These are phyloP conservation scores for Griposia aprilina DNA, from an alignment of 2,888 invertebrate genomes.

Conservation along the genomic window DNA sequence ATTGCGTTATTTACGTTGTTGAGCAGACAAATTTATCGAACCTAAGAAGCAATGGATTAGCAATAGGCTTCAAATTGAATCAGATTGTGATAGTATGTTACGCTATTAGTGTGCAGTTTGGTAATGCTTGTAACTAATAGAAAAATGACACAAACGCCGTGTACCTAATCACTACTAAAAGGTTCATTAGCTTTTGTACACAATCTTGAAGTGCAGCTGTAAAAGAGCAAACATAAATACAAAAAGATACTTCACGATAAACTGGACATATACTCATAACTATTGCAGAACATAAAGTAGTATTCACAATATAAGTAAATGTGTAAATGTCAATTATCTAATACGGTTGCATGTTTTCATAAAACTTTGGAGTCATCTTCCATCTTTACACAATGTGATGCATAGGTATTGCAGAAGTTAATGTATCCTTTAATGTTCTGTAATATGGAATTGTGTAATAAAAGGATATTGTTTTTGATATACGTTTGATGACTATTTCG, in stretches of 20 bases:
- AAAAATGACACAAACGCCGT: not conserved
- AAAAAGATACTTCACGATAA: not conserved
- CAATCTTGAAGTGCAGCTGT: not conserved
- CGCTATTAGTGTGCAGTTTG: too few relatives aligned
- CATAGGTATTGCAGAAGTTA: constrained; percentile 41
- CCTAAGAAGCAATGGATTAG: too few relatives aligned
- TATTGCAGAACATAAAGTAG: constrained; percentile 16
- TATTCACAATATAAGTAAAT: constrained; percentile 16
- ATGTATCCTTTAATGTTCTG: constrained; percentile 37
- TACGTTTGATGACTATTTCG: not conserved
- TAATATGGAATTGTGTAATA: constrained; percentile 25
- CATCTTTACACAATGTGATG: constrained; percentile 49
- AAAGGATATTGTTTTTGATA: constrained; percentile 5
- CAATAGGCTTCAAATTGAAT: too few relatives aligned
- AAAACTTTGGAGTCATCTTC: constrained; percentile 31
- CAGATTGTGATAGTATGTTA: too few relatives aligned
- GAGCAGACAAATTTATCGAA: too few relatives aligned
- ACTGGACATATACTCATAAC: not conserved
- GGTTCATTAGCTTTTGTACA: not conserved
- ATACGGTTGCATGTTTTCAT: constrained; percentile 29
- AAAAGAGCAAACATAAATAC: not conserved
- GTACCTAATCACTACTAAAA: not conserved
- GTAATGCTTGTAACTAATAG: not conserved
- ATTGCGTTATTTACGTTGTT: too few relatives aligned
- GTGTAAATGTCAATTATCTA: constrained; percentile 48